A percentile compares a stretch with the other conserved stretches of the same genome.
These are phyloP conservation scores for Folsomia candida DNA, from an alignment of 2,888 invertebrate species.

Conservation along the genomic window DNA sequence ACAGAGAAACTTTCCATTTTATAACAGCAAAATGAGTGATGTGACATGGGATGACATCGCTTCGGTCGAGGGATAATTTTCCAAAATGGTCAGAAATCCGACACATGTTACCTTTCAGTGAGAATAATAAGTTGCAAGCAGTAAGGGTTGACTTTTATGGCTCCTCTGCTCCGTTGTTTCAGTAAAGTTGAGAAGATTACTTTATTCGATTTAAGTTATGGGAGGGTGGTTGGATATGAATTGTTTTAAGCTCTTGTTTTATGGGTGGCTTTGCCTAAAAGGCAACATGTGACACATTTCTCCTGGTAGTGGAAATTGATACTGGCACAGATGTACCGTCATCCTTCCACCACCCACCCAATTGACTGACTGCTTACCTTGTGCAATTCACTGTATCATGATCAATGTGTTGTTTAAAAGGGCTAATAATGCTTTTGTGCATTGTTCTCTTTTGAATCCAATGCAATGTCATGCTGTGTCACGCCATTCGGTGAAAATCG, in stretches of 20 bases:
- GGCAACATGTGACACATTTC: slow-evolving; percentile 8
- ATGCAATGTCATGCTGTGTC: not conserved
- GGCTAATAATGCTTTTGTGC: not conserved
- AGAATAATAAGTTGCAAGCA: too few species aligned
- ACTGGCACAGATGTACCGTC: slow-evolving; percentile 15
- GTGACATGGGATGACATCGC: too few species aligned
- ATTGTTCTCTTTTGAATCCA: not conserved
- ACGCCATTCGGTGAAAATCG: not conserved
- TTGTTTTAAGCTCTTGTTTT: slow-evolving; percentile 12
- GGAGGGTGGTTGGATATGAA: slow-evolving; percentile 26
- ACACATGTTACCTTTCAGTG: too few species aligned
- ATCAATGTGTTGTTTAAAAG: too few species aligned
- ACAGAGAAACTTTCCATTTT: too few species aligned
- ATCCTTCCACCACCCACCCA: slow-evolving; percentile 6
- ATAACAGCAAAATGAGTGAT: too few species aligned
- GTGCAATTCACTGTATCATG: too few species aligned
- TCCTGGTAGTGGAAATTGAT: slow-evolving; percentile 10
- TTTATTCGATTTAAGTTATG: slow-evolving; percentile 15
- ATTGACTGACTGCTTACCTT: not conserved
- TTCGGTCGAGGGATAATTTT: too few species aligned
- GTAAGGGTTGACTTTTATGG: too few species aligned
- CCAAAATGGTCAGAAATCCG: too few species aligned
- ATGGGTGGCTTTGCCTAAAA: slow-evolving; percentile 9
- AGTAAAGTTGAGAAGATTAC: slow-evolving; percentile 9
- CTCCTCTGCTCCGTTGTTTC: slow-evolving; percentile 10